Base-by-base conservation (phyloP, 2,797 vertebrate genomes). In the Chloroceryle inda region DNA sequence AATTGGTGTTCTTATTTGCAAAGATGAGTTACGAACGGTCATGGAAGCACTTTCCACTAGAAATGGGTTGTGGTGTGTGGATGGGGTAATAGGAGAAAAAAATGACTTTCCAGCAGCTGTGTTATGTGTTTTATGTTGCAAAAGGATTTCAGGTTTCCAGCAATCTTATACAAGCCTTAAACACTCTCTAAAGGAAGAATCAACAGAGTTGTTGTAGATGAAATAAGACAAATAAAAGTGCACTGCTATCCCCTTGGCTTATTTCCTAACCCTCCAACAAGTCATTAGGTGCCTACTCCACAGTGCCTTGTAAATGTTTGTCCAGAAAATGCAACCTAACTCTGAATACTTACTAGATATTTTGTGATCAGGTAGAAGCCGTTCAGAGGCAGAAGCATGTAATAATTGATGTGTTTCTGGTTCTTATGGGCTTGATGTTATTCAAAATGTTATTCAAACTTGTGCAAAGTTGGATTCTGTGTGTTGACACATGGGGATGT, bases 251-350 rank as follows among this genome's bases (percentile, higher is more conserved):
- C 56, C 40, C 49, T 79, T 92, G 83, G 80, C 42, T 90, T 67
- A 45, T 45, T 94, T 95, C 85, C 56, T 92, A 94, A 85, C 75
- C 75, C 53, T 96, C 67, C 63, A 17, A 76, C 38, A 82, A 62
- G 80, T 56, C 81, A 84, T 58, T 58, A 64, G 88, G 23, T 89
- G 31, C 74, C 44, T 86, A 79, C 63, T 90, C 83, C 47, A 5
- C 92, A 76, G 63, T 45, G 52, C 42, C 42, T 52, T 94, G 76
- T 87, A 96, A 93, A 88, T 85, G 40, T 87, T 86, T 76, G 79
- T 80, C 82, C 45, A 76, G 89, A 63, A 92, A 94, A 88, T 56
- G 47, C 20, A 86, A 52, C 71, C 27, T 52, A 50, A 27, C 49
- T 50, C 49, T 52, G 50, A 52, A 52, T 52, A 52, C 1, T 15